phyloP scores from a whole-genome alignment of 1,140 invertebrate species.

The Hyposmocoma kahamanoa region DNA sequence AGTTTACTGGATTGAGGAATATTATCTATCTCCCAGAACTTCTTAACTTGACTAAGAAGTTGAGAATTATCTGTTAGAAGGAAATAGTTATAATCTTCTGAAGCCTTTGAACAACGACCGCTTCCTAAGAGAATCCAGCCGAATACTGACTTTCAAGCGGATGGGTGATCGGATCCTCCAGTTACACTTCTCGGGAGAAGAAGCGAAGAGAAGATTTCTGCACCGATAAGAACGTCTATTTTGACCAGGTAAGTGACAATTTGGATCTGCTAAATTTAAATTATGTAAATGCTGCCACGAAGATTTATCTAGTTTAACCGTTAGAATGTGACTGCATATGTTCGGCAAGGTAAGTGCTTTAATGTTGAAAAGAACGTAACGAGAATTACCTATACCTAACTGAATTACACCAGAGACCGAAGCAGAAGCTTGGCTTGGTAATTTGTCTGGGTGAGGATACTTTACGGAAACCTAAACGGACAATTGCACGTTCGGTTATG shows the following conservation, averaged over 20 bases:
- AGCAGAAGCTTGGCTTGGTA: background rate
- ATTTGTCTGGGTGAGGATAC: no score
- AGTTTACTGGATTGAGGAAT: background rate
- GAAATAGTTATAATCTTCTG: background rate
- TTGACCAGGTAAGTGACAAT: background rate
- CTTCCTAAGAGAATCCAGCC: background rate
- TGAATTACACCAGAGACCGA: background rate
- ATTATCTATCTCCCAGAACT: background rate
- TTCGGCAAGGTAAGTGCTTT: background rate
- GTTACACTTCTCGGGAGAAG: background rate
- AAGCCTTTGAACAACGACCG: background rate
- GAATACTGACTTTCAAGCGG: background rate
- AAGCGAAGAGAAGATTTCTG: background rate
- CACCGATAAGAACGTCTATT: constrained; percentile 1
- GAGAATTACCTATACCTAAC: background rate
- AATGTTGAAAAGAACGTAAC: background rate
- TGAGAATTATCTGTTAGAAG: background rate
- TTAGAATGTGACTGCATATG: background rate
- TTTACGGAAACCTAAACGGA: background rate
- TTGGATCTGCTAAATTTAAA: background rate
- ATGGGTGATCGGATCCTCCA: background rate
- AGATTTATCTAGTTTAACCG: background rate
- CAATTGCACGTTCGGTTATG: background rate
- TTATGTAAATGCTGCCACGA: background rate
- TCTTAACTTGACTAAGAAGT: background rate